Conservation (phyloP, 2,888 invertebrate species). For the Lypha dubia region DNA sequence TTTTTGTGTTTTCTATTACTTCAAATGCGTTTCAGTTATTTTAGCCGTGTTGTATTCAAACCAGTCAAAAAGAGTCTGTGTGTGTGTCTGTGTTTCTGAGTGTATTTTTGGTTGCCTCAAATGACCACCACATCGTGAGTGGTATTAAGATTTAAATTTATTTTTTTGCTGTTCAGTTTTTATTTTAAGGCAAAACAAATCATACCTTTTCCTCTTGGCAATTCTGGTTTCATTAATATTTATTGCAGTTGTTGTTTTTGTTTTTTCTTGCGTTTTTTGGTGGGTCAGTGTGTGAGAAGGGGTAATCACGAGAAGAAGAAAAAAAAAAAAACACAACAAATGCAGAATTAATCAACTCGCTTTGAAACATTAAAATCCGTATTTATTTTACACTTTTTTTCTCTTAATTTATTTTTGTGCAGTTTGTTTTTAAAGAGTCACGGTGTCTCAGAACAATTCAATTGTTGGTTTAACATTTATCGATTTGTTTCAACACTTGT, state of each 20-base stretch:
- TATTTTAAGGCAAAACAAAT: constrained; percentile 52
- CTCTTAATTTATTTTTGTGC: not conserved
- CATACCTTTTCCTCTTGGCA: constrained; percentile 55
- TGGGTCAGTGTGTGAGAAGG: constrained; percentile 58
- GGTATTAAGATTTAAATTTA: constrained; percentile 47
- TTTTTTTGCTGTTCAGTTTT: not conserved
- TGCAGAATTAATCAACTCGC: constrained; percentile 15
- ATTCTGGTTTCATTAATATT: constrained; percentile 47
- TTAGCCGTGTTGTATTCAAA: constrained; percentile 45
- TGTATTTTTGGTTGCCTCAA: constrained; percentile 23
- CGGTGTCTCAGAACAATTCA: constrained; percentile 42
- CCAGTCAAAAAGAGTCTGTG: constrained; percentile 62
- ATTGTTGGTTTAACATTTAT: constrained; percentile 39
- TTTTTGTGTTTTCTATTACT: constrained; percentile 3
- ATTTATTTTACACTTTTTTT: not conserved
- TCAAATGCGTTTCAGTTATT: constrained; percentile 42
- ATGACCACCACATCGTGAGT: constrained; percentile 64
- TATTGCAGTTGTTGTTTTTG: constrained; percentile 16
- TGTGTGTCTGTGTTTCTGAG: not conserved
- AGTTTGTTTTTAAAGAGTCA: constrained; percentile 35
- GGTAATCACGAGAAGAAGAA: not conserved
- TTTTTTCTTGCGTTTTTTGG: too few relatives aligned
- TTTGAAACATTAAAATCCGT: constrained; percentile 32
- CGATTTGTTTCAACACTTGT: constrained; percentile 35
- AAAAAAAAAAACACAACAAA: not conserved